These are phyloP conservation scores for Temnothorax unifasciatus DNA, from an alignment of 2,888 invertebrate genomes.

Conservation along the genomic window DNA sequence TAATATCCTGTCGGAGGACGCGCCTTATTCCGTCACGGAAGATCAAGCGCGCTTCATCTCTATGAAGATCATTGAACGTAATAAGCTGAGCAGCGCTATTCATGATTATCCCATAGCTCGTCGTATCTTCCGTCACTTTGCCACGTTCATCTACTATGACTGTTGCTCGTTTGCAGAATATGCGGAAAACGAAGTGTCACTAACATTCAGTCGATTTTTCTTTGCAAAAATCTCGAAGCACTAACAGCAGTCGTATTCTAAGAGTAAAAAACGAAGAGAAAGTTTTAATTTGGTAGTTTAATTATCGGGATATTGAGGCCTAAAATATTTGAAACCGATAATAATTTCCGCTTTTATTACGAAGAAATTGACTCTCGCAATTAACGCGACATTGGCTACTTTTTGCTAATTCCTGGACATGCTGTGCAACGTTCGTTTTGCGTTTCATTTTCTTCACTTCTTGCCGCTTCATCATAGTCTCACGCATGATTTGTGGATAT, in stretches of 20 bases:
- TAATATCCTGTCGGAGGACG: slow-evolving; percentile 23
- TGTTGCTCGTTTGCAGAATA: background rate
- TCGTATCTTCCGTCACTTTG: slow-evolving; percentile 66
- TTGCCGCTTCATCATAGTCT: slow-evolving; percentile 20
- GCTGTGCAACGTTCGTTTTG: background rate
- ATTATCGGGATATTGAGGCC: background rate
- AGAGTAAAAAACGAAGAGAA: background rate
- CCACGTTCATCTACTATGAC: background rate
- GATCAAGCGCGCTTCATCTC: slow-evolving; percentile 63
- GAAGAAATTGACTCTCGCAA: background rate
- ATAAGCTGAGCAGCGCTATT: slow-evolving; percentile 66
- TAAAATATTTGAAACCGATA: slow-evolving; percentile 2
- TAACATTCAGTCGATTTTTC: background rate
- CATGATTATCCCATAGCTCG: slow-evolving; percentile 71
- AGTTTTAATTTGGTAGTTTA: background rate
- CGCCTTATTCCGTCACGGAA: slow-evolving; percentile 61
- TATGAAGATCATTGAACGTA: slow-evolving; percentile 69
- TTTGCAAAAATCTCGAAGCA: background rate
- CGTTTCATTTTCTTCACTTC: slow-evolving; percentile 17
- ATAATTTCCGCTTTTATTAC: background rate
- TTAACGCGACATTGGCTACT: background rate
- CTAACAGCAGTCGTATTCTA: background rate
- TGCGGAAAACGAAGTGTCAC: background rate
- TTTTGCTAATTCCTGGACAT: background rate
- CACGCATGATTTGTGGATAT: slow-evolving; percentile 33